phyloP scores from a whole-genome alignment of 2,113 vertebrate species.

The Ptilonorhynchus violaceus region DNA sequence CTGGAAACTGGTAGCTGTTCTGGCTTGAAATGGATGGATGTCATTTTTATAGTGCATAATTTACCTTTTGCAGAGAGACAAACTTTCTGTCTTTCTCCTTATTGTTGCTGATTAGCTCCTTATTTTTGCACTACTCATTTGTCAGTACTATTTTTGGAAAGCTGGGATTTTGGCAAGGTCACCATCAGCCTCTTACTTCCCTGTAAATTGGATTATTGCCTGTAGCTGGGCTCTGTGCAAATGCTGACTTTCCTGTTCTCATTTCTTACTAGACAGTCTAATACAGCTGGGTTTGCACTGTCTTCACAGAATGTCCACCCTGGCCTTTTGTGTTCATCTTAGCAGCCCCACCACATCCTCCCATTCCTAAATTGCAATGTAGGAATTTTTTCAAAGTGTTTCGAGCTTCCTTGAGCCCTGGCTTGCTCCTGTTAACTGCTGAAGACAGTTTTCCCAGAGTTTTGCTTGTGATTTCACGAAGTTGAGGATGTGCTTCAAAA shows the following conservation, averaged over 20 bases:
- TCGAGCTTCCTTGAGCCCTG: background rate
- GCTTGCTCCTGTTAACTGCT: background rate
- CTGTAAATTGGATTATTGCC: slow-evolving; percentile 18
- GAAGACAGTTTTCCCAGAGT: background rate
- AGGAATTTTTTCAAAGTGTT: background rate
- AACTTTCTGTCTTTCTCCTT: background rate
- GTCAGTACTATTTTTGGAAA: slow-evolving; percentile 23
- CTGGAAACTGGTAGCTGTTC: background rate
- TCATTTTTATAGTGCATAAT: background rate
- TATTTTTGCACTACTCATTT: background rate
- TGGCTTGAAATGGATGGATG: background rate
- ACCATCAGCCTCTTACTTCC: background rate
- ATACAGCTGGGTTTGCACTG: background rate
- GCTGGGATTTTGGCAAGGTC: slow-evolving; percentile 1
- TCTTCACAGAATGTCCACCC: background rate
- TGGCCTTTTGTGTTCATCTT: background rate
- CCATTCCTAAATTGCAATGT: background rate
- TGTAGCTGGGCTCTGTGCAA: slow-evolving; percentile 2
- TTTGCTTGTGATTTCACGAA: background rate
- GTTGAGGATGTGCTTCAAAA: background rate
- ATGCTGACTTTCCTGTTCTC: background rate
- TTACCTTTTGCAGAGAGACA: background rate
- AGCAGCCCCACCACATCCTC: background rate
- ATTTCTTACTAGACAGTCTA: background rate
- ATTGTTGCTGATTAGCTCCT: slow-evolving; percentile 1